Evolutionary conservation across 2,113 vertebrate species (phyloP), one percentile per base, ranked within the genome.

Genomic region (Tenebrosternarchus preto): DNA sequence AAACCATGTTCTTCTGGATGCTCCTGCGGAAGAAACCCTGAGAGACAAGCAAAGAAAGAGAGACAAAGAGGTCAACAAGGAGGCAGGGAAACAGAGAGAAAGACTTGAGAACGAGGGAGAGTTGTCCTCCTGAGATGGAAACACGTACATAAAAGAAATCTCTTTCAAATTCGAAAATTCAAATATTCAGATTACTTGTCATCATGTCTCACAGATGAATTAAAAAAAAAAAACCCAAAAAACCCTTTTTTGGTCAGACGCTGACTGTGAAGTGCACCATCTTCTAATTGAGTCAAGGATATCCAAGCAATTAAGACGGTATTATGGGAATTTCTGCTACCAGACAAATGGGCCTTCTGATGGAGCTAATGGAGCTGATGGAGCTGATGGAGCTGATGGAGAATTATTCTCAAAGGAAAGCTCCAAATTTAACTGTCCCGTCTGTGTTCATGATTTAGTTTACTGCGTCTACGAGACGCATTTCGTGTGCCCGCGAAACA

Each of bases 1-100:
- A 99, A 91, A 99, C 95, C 97, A 99, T 99, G 94, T 98, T 98
- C 93, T 99, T 99, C 94, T 99, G 97, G 93, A 99, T 98, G 91
- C 97, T 98, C 85, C 97, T 92, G 57, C 97, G 95, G 92, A 99
- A 99, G 89, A 99, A 98, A 29, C 97, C 97, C 97, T 98, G 60
- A 25, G 12, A 53, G 5, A 31, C 17, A 66, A 5, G 36, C 16
- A 56, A n/a, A 3, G 20, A 39, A 31, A 55, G 39, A 53, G 53
- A n/a, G 12, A 55, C 20, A 60, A 15, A n/a, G n/a, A n/a, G n/a
- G n/a, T n/a, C n/a, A n/a, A 46, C 17, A 43, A 73, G 46, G 2
- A 73, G 46, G 2, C 33, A 27, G 12, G 39, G 24, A 60, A 16
- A 56, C 46, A 74, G 17, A 83, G 17, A 72, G 20, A 15, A 22